Evolutionary conservation across 2,888 invertebrate species (phyloP), one percentile per base, ranked within the genome.

Genomic region (Dolichomitus sp.): DNA sequence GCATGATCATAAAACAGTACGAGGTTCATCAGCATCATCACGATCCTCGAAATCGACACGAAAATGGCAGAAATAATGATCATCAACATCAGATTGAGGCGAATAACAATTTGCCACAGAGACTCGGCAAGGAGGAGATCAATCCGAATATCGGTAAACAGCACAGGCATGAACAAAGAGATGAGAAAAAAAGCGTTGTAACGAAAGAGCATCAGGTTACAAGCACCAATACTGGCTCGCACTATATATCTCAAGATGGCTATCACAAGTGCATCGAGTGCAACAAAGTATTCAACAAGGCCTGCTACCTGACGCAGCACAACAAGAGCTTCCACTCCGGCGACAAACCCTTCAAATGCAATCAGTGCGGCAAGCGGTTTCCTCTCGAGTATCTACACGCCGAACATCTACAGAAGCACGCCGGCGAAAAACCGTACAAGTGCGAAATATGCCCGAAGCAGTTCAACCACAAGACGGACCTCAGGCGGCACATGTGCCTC

Each of bases 401-500:
- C 85, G 96, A 96, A 88, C 98, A 98, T 92, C 94, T 96, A 90
- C 95, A 95, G 40, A 97, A 97, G 91, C 98, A 98, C 93, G 95
- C 96, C 17, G 96, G 97, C 80, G 97, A 97, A 85, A 98, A 98
- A 92, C 97, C 98, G 14, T 97, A 97, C 94, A 97, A 98, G 94
- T 98, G 98, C 94, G 96, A 96, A 80, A 95, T 96, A 82, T 98
- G 98, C 90, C 97, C 97, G 19, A 98, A 98, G 93, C 97, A 97
- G 89, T 98, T 98, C 94, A 98, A 98, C 92, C 98, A 98, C 94
- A 98, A 98, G 94, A 98, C 98, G 74, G 98, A 98, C 93, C 94
- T 98, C 89, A 95, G 97, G 83, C 95, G 98, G 85, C 98, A 98
- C 94, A 96, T 97, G 95, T 98, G 97, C 93, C 95, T 97, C 87